Conservation (phyloP, 2,888 invertebrate genomes). For the Tipula vernalis region DNA sequence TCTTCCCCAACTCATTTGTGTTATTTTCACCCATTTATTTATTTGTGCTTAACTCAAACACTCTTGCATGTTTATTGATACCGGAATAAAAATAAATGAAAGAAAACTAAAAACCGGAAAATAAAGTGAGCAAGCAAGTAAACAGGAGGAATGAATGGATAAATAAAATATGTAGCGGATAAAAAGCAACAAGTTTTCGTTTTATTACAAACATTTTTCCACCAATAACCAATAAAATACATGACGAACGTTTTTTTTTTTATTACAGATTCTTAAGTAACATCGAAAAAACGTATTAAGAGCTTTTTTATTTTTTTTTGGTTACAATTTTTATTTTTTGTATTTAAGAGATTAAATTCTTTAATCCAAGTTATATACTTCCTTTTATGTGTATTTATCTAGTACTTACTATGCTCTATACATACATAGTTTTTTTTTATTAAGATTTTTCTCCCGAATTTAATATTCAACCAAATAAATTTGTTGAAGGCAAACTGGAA, state of each 20-base stretch:
- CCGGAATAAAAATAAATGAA: neutral
- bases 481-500: neutral
- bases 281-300: neutral
- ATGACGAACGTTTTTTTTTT: neutral
- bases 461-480: neutral
- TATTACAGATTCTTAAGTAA: neutral
- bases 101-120: neutral
- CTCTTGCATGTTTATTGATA: neutral
- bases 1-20: neutral
- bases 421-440: neutral
- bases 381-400: neutral
- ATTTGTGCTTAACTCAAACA: neutral
- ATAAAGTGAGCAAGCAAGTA: neutral
- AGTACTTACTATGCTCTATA: neutral
- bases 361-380: neutral
- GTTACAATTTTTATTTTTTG: neutral
- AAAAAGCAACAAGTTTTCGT: neutral
- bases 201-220: neutral
- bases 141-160: neutral
- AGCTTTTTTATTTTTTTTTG: neutral
- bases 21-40: neutral
- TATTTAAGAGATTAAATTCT: neutral
- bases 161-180: neutral
- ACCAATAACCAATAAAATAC: slow-evolving; percentile 4
- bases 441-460: neutral